Evolutionary conservation across 1,140 invertebrate species (phyloP), one percentile per base, ranked within the genome.

Genomic region (Plectrocnemia conspersa): DNA sequence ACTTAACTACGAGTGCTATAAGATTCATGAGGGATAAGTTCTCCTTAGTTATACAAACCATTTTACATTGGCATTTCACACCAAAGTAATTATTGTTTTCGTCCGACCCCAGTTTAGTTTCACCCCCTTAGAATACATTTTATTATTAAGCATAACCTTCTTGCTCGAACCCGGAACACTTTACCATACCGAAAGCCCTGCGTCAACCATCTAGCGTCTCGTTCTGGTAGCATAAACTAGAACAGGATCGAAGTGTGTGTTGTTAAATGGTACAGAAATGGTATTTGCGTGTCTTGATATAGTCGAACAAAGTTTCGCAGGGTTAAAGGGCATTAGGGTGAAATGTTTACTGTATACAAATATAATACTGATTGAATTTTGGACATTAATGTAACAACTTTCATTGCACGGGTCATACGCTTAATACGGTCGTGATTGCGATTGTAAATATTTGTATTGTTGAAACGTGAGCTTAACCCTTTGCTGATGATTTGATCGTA

Each of bases 1-100:
- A 41, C 54, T 49, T n/a, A n/a, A n/a, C n/a, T n/a, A n/a, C n/a
- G 50, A 56, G 46, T 56, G 54, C 54, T 59, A 44, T 54, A 58
- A 54, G 56, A 59, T 59, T 59, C 56, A 59, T 54, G 56, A 54
- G 56, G 52, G 56, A 54, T 53, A 29, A 49, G 52, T 36, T 38
- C 53, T 47, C 42, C 49, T 54, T 58, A 54, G 56, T 59, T 54
- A 59, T 54, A 59, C 56, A 55, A 59, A 59, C 57, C 52, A 52
- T 59, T 55, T 59, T 59, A 55, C 57, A 59, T 59, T 59, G 52
- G 52, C 41, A 54, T 59, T 59, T 59, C 52, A 59, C 57, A 59
- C 57, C 47, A 32, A 54, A 54, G 52, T 59, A 59, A 59, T 59
- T 54, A 54, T 59, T 55, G 46, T 52, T 45, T 44, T 52, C 40